Base-by-base conservation (phyloP, 2,888 invertebrate species). In the Synanthedon formicaeformis region DNA sequence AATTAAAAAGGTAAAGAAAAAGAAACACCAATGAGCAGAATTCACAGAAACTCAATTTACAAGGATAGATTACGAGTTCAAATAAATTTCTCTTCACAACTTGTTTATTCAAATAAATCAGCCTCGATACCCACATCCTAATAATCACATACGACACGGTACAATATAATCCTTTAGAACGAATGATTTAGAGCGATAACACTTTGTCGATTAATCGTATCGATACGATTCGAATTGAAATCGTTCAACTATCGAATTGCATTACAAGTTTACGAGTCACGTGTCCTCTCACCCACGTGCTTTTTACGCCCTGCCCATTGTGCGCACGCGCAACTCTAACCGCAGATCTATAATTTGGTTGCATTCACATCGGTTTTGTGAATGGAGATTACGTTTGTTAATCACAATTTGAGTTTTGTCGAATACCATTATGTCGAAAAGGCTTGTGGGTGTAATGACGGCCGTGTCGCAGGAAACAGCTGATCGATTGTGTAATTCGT, bases 321-420 rank as follows among this genome's bases (percentile, higher is more conserved):
- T 50, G 50, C 34, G 57, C 56, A 51, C 50, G 51, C 40, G 53
- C 53, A 23, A 12, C 45, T 14, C 41, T 3, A 18, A 49, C 40
- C n/a, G 50, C 51, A 51, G 51, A 55, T 57, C 59, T 64, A 64
- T 65, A 65, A 69, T 67, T 67, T 66, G 60, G 60, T 56, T 60
- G 58, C 61, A 61, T 64, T 64, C 60, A 62, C 59, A 56, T 58
- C 54, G 53, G 55, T 54, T 58, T 58, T 57, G 59, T 65, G 65
- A 65, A 64, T 65, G 63, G 63, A 53, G 52, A 60, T 62, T 64
- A 49, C 11, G 49, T 49, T 49, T 49, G 49, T 49, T 49, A 49
- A 49, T 12, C 18, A 18, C 18, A 49, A 49, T 49, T 49, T 49
- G 12, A 16, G 23, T 49, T 12, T 49, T 49, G 49, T 49, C 49